These are phyloP conservation scores for Gobio gobio DNA, from an alignment of 2,113 vertebrate species.

Conservation along the genomic window DNA sequence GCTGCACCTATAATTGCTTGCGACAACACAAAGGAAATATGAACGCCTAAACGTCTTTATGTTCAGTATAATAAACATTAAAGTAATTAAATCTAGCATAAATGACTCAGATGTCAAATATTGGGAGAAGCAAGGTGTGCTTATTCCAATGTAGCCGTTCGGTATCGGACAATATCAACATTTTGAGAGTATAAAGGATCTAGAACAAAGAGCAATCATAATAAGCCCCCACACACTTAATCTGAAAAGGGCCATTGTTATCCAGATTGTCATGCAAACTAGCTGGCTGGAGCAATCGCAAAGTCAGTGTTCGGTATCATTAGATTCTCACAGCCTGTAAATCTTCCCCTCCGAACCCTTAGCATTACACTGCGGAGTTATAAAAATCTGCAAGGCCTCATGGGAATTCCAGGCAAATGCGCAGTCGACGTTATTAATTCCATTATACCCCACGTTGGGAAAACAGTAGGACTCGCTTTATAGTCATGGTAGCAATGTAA, in stretches of 20 bases:
- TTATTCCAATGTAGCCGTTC: slow-evolving; percentile 66
- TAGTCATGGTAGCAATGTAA: slow-evolving; percentile 66
- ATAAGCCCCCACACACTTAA: slow-evolving; percentile 42
- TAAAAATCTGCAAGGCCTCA: slow-evolving; percentile 66
- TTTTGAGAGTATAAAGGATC: slow-evolving; percentile 35
- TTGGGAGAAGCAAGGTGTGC: slow-evolving; percentile 75
- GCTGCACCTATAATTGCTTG: slow-evolving; percentile 92
- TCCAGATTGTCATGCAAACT: slow-evolving; percentile 47
- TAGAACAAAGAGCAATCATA: slow-evolving; percentile 46
- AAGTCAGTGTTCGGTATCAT: slow-evolving; percentile 51
- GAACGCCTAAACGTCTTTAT: slow-evolving; percentile 88
- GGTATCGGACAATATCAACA: slow-evolving; percentile 24
- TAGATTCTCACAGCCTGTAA: slow-evolving; percentile 59
- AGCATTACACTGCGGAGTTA: slow-evolving; percentile 63
- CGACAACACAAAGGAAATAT: slow-evolving; percentile 84
- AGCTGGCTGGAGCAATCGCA: slow-evolving; percentile 44
- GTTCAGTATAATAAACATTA: slow-evolving; percentile 90
- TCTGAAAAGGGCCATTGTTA: slow-evolving; percentile 27
- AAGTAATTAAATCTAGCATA: slow-evolving; percentile 90
- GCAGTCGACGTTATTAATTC: slow-evolving; percentile 72
- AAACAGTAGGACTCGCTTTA: slow-evolving; percentile 68
- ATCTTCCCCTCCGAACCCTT: slow-evolving; percentile 59
- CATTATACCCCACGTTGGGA: slow-evolving; percentile 70
- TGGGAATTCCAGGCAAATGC: slow-evolving; percentile 65
- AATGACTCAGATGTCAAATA: slow-evolving; percentile 83